Conservation (phyloP, 2,888 invertebrate genomes). For the Opisthograptis luteolata region DNA sequence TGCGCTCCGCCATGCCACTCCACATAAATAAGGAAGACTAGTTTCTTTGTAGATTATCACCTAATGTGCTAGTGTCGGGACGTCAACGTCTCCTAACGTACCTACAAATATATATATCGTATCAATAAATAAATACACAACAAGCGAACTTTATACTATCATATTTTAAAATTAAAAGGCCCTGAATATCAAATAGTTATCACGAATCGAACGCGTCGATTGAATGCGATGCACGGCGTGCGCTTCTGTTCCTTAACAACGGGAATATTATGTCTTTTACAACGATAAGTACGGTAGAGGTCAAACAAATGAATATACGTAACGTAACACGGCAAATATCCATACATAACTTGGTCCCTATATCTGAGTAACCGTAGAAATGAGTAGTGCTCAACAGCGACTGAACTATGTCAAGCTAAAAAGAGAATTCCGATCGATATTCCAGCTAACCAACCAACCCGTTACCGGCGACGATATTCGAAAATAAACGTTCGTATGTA, state of each 20-base stretch:
- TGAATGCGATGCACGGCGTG: conserved; percentile 46
- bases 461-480: conserved; percentile 30
- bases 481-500: conserved; percentile 21
- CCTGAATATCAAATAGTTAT: conserved; percentile 73
- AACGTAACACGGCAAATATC: conserved; percentile 45
- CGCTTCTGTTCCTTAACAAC: conserved; percentile 44
- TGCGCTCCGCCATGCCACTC: conserved; percentile 44
- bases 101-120: conserved; percentile 67
- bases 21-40: conserved; percentile 81
- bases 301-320: conserved; percentile 34
- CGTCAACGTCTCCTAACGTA: conserved; percentile 65
- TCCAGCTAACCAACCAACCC: conserved; percentile 41
- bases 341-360: conserved; percentile 64
- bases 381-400: conserved; percentile 42
- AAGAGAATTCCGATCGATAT: conserved; percentile 41
- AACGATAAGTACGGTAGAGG: conserved; percentile 46
- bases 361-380: conserved; percentile 45
- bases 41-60: conserved; percentile 82
- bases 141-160: conserved; percentile 75
- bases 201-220: conserved; percentile 50
- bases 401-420: conserved; percentile 40
- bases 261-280: conserved; percentile 74
- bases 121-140: conserved; percentile 75
- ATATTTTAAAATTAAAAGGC: conserved; percentile 79
- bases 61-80: conserved; percentile 73